phyloP scores from a whole-genome alignment of 2,113 vertebrate species.

The Semnopithecus entellus region DNA sequence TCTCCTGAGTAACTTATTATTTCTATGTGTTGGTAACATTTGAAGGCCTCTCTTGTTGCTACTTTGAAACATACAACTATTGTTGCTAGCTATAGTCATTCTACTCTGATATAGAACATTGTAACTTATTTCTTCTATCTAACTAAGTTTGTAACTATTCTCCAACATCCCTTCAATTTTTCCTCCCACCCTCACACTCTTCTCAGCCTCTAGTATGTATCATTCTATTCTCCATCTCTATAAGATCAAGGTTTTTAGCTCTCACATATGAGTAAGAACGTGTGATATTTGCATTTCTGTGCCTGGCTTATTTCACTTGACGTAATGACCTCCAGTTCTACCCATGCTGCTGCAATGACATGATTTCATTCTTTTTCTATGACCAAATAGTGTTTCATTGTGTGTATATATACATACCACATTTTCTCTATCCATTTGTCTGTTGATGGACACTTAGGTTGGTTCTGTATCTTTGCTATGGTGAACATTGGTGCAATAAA shows the following conservation, averaged over 20 bases:
- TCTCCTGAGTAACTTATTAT: neutral
- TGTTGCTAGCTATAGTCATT: neutral
- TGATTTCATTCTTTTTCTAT: neutral
- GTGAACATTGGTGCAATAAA: no score
- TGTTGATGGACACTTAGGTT: no score
- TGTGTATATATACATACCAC: no score
- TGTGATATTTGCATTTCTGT: neutral
- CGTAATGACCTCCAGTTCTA: neutral
- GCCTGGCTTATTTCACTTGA: neutral
- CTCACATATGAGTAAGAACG: neutral
- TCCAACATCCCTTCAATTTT: neutral
- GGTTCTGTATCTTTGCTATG: no score
- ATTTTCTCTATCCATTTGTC: no score
- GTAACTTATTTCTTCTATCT: neutral
- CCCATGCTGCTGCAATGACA: neutral
- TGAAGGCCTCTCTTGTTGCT: neutral
- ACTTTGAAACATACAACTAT: neutral
- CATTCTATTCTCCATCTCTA: neutral
- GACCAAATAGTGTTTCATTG: neutral
- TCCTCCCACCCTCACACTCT: neutral
- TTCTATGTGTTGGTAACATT: neutral
- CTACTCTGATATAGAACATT: neutral
- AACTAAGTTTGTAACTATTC: neutral
- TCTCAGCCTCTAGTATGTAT: neutral
- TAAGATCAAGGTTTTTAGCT: neutral